Evolutionary conservation across 2,797 vertebrate genomes (phyloP).

Genomic region (Ceyx erithaca): DNA sequence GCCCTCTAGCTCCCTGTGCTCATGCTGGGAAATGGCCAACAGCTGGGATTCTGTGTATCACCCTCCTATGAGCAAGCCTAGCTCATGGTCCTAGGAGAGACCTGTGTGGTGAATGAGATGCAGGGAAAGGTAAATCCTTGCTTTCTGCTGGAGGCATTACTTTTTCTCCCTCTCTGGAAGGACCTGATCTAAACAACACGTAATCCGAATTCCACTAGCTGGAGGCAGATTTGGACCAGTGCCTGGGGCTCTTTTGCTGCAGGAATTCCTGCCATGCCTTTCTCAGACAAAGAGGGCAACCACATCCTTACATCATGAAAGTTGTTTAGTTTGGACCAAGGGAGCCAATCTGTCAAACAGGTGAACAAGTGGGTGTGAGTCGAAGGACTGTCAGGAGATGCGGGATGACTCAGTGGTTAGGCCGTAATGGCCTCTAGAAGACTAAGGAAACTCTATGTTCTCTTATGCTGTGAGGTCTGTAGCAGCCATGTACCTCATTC

Average conservation of each 20-base stretch:
- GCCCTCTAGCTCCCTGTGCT: neutral
- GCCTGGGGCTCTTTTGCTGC: neutral
- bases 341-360: neutral
- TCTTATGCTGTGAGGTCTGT: neutral
- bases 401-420: neutral
- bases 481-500: too few species aligned
- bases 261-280: constrained; percentile 22
- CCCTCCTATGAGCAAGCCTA: rapidly evolving
- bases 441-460: neutral
- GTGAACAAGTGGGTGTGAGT: neutral
- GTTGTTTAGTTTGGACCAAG: neutral
- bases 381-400: neutral
- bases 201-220: neutral
- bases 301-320: neutral
- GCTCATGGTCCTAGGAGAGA: neutral
- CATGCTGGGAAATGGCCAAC: rapidly evolving
- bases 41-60: rapidly evolving
- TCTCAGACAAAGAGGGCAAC: neutral
- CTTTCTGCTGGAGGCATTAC: neutral
- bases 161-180: neutral
- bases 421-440: rapidly evolving
- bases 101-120: neutral
- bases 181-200: neutral
- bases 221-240: neutral
- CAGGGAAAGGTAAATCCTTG: neutral